phyloP scores from a whole-genome alignment of 2,888 invertebrate genomes.

The Alitta virens region DNA sequence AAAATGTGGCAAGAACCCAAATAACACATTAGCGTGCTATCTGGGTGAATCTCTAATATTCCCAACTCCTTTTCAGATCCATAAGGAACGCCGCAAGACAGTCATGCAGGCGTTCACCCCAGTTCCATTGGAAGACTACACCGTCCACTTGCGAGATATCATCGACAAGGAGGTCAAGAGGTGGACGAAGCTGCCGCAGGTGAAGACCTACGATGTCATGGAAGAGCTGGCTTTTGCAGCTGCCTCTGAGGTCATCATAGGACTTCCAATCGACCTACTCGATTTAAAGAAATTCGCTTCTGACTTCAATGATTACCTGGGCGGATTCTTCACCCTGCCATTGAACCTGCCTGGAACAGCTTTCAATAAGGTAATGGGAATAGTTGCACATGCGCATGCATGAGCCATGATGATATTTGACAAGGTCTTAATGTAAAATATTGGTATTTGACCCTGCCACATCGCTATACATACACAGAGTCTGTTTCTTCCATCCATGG shows the following conservation, averaged over 20 bases:
- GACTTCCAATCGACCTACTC: not conserved
- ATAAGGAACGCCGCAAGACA: not conserved
- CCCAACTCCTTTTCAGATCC: not conserved
- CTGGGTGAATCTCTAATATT: too few relatives aligned
- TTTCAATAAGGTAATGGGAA: slow-evolving; percentile 17
- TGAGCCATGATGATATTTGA: too few relatives aligned
- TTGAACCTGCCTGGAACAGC: slow-evolving; percentile 16
- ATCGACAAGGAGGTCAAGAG: not conserved
- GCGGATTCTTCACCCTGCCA: slow-evolving; percentile 18
- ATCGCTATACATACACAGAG: too few relatives aligned
- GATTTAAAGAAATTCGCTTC: not conserved
- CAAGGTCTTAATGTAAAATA: too few relatives aligned
- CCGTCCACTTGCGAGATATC: not conserved
- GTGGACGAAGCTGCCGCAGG: not conserved
- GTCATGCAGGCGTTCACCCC: not conserved
- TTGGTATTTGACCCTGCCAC: too few relatives aligned
- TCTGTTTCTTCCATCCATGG: too few relatives aligned
- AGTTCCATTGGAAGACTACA: not conserved
- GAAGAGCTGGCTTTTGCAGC: not conserved
- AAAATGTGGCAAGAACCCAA: too few relatives aligned
- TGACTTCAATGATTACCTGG: not conserved
- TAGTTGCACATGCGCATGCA: too few relatives aligned
- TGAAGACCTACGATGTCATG: not conserved
- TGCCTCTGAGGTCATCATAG: slow-evolving; percentile 5
- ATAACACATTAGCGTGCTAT: too few relatives aligned